These are phyloP conservation scores for Rutilus rutilus DNA, from an alignment of 2,113 vertebrate genomes.

Conservation along the genomic window DNA sequence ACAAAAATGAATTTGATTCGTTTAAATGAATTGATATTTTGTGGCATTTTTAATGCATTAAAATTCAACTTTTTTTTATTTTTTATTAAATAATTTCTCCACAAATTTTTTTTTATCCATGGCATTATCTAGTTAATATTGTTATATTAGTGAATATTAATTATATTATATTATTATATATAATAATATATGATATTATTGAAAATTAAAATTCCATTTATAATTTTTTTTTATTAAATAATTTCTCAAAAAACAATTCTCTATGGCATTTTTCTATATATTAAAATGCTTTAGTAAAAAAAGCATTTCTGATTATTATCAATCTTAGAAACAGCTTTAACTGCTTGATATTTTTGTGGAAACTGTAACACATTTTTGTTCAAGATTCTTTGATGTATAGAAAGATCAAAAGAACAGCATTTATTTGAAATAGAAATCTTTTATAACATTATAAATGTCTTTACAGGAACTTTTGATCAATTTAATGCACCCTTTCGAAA, in stretches of 20 bases:
- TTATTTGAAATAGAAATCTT: not conserved
- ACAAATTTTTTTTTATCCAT: not conserved
- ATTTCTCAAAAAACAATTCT: not conserved
- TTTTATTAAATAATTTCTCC: not conserved
- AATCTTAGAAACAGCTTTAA: no score
- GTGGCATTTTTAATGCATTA: not conserved
- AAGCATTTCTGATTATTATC: no score
- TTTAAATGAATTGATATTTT: not conserved
- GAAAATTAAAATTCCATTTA: not conserved
- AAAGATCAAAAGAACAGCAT: not conserved
- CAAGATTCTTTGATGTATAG: not conserved
- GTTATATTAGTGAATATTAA: no score
- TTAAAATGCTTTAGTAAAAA: not conserved
- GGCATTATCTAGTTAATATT: not conserved
- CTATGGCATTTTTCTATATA: not conserved
- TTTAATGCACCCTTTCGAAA: not conserved
- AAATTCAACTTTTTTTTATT: no score
- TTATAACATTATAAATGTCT: not conserved
- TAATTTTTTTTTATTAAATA: not conserved
- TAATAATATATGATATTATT: no score
- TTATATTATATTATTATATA: no score
- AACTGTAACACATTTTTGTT: not conserved
- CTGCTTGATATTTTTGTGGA: not conserved
- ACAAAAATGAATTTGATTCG: not conserved
- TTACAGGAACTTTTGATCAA: not conserved